These are phyloP conservation scores for Pectinophora gossypiella DNA, from an alignment of 1,140 invertebrate genomes.

Conservation along the genomic window DNA sequence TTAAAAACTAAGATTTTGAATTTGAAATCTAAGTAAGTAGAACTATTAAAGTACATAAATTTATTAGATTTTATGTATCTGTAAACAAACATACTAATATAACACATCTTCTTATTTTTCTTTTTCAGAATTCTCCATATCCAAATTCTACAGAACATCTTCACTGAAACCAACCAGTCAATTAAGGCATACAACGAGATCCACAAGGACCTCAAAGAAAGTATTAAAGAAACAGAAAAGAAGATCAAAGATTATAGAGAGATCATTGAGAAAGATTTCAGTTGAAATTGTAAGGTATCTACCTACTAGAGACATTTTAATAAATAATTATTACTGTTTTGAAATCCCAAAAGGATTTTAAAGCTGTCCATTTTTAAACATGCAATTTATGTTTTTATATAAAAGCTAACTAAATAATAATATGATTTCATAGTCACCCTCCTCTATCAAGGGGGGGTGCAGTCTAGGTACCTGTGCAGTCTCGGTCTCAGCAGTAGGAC, in stretches of 20 bases:
- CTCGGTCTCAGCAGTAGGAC: too few species aligned
- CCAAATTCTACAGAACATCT: constrained; percentile 56
- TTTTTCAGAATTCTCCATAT: constrained; percentile 58
- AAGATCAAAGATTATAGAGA: constrained; percentile 47
- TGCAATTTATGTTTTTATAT: too few species aligned
- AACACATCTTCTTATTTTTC: constrained; percentile 7
- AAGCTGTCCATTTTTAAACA: too few species aligned
- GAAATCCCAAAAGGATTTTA: too few species aligned
- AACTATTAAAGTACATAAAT: background rate
- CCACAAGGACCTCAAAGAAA: constrained; percentile 59
- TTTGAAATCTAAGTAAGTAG: constrained; percentile 57
- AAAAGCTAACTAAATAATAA: too few species aligned
- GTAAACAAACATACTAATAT: background rate
- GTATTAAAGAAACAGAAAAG: constrained; percentile 49
- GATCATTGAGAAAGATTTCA: constrained; percentile 43
- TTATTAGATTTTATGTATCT: too few species aligned
- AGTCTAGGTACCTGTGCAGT: too few species aligned
- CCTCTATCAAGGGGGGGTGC: too few species aligned
- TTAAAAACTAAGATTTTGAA: constrained; percentile 55
- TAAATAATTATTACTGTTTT: too few species aligned
- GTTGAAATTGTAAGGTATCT: background rate
- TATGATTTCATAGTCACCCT: too few species aligned
- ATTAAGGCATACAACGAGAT: constrained; percentile 59
- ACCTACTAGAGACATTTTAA: too few species aligned
- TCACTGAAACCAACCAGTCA: constrained; percentile 63